phyloP scores from a whole-genome alignment of 2,797 vertebrate genomes.

The Ficedula albicollis region DNA sequence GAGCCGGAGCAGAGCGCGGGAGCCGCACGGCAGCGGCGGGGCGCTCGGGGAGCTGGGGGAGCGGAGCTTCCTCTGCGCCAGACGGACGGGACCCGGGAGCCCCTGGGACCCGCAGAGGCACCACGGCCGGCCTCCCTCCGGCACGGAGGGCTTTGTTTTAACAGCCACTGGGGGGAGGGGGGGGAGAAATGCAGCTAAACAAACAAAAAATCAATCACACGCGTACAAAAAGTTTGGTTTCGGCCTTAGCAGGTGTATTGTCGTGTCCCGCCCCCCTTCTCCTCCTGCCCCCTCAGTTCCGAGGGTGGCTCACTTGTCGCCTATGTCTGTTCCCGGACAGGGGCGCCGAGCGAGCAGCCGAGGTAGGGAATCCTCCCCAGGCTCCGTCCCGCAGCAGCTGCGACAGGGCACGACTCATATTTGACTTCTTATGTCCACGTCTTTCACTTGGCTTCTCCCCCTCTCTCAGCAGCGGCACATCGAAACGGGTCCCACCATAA shows the following conservation, averaged over 20 bases:
- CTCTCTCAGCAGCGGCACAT: background rate
- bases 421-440: background rate
- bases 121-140: background rate
- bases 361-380: background rate
- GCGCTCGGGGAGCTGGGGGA: rapidly evolving
- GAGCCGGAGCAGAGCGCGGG: background rate
- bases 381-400: background rate
- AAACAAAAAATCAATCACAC: background rate
- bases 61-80: background rate
- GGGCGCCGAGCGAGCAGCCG: background rate
- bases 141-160: background rate
- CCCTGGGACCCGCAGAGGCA: background rate
- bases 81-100: background rate
- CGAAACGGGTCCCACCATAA: background rate
- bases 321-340: background rate
- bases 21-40: background rate
- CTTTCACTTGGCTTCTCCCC: background rate
- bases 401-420: background rate
- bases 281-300: too few relatives aligned
- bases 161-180: too few relatives aligned
- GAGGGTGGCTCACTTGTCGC: background rate
- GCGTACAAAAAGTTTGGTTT: background rate
- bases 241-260: background rate
- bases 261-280: too few relatives aligned
- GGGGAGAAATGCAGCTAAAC: background rate